These are phyloP conservation scores for Ptychobarbus kaznakovi DNA, from an alignment of 2,797 vertebrate species.

Conservation along the genomic window DNA sequence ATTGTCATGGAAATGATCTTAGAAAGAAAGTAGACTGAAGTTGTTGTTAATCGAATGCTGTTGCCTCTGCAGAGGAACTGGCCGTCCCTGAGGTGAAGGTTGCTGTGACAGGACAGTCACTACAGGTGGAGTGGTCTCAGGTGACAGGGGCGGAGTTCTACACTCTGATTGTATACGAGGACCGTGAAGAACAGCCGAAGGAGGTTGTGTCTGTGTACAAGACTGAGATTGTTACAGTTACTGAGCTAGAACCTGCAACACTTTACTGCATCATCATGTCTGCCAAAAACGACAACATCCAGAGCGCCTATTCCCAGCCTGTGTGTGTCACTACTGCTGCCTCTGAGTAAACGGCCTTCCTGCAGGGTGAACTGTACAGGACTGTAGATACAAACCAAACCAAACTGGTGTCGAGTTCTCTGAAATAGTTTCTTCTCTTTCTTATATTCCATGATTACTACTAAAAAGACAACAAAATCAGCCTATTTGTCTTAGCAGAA, in stretches of 20 bases:
- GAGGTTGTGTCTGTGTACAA: constrained; percentile 56
- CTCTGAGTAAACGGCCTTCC: constrained; percentile 53
- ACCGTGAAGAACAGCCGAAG: not conserved
- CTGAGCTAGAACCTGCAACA: constrained; percentile 68
- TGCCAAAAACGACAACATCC: constrained; percentile 63
- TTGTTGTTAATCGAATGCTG: not conserved
- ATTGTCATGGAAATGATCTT: not conserved
- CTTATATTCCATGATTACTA: not conserved
- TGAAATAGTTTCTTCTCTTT: not conserved
- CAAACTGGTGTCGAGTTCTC: not conserved
- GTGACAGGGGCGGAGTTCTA: constrained; percentile 68
- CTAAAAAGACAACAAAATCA: not conserved
- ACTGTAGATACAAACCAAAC: constrained; percentile 21
- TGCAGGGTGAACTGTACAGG: constrained; percentile 49
- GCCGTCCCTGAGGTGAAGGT: constrained; percentile 57
- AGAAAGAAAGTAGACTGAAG: not conserved
- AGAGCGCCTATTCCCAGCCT: constrained; percentile 68
- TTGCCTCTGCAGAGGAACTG: constrained; percentile 60
- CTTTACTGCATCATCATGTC: constrained; percentile 73
- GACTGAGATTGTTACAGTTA: constrained; percentile 55
- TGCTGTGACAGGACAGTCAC: constrained; percentile 51
- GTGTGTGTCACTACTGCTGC: constrained; percentile 64
- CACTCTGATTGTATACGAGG: constrained; percentile 63
- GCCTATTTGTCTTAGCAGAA: not conserved
- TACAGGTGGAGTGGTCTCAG: constrained; percentile 70